Conservation (phyloP, 2,888 invertebrate species). For the Helobdella robusta region DNA sequence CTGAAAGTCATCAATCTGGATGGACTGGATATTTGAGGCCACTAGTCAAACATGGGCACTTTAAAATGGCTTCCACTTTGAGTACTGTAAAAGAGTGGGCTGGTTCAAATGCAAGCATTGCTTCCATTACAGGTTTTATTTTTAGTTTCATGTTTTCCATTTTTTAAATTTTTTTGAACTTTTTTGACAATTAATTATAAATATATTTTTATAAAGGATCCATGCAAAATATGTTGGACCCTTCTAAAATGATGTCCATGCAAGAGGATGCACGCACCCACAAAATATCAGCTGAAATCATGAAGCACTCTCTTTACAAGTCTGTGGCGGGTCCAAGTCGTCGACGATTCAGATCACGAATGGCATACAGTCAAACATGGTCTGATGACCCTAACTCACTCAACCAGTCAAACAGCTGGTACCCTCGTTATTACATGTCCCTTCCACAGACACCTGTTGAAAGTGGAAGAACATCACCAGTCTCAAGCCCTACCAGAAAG, state of each 20-base stretch:
- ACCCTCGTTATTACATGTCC: conserved; percentile 26
- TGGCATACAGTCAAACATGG: conserved; percentile 10
- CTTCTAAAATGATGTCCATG: conserved; percentile 32
- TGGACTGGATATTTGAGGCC: conserved; percentile 18
- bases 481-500: conserved; percentile 30
- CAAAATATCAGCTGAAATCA: conserved; percentile 33
- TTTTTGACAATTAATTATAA: background rate
- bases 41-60: conserved; percentile 11
- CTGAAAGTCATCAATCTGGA: no score
- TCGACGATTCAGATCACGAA: conserved; percentile 16
- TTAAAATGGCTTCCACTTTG: conserved; percentile 17
- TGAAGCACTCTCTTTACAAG: conserved; percentile 35
- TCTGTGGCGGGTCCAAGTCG: conserved; percentile 28
- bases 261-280: conserved; percentile 35
- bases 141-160: background rate
- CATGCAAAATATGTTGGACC: conserved; percentile 30
- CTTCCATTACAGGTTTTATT: conserved; percentile 11
- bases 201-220: conserved; percentile 21
- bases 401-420: background rate
- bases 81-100: conserved; percentile 24
- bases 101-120: conserved; percentile 21
- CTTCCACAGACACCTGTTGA: conserved; percentile 33
- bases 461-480: conserved; percentile 30
- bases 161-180: background rate
- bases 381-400: background rate